Evolutionary conservation across 2,113 vertebrate species (phyloP).

Genomic region (Calidris pugnax): DNA sequence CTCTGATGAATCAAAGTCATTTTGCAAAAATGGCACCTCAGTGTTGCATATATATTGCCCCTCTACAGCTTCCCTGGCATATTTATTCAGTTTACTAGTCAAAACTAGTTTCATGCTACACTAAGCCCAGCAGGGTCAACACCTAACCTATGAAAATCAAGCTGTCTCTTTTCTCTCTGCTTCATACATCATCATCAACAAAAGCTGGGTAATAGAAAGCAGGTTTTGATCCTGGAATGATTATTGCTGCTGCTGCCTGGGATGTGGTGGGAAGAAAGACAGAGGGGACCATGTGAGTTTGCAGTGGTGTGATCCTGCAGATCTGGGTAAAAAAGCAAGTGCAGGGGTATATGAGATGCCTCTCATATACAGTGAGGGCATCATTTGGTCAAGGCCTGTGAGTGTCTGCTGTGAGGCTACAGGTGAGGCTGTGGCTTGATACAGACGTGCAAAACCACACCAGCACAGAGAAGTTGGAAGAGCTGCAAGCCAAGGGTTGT

Average conservation of each 20-base stretch:
- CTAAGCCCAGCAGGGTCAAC: constrained; percentile 75
- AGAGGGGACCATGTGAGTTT: not conserved
- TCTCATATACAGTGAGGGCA: not conserved
- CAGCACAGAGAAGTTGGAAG: not conserved
- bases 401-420: not conserved
- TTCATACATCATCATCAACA: constrained; percentile 68
- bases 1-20: constrained; percentile 64
- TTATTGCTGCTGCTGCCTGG: not conserved
- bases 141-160: constrained; percentile 73
- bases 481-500: not conserved
- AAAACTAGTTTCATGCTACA: constrained; percentile 76
- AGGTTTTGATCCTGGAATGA: constrained; percentile 35
- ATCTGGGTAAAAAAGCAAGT: not conserved
- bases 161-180: constrained; percentile 57
- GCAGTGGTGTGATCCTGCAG: not conserved
- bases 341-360: no score
- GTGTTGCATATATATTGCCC: constrained; percentile 68
- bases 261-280: not conserved
- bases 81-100: constrained; percentile 75
- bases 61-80: constrained; percentile 44
- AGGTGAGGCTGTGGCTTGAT: not conserved
- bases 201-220: constrained; percentile 53
- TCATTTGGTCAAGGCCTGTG: not conserved
- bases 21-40: constrained; percentile 61
- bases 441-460: not conserved